These are phyloP conservation scores for Solenodon paradoxus DNA, from an alignment of 2,113 vertebrate species.

Conservation along the genomic window DNA sequence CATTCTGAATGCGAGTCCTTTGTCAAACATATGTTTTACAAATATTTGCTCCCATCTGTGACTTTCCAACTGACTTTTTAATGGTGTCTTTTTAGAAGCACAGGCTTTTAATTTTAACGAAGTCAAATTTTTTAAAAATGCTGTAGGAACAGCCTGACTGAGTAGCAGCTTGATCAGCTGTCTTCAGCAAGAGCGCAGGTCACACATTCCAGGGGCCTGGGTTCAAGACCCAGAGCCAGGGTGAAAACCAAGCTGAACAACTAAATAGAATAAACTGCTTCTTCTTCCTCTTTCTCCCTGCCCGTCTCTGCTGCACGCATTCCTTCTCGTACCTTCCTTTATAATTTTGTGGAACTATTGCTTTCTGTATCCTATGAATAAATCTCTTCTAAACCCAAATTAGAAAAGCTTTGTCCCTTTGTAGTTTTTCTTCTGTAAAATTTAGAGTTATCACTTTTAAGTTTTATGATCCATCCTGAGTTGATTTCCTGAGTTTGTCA, in stretches of 20 bases:
- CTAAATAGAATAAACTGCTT: no score
- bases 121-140: not conserved
- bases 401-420: not conserved
- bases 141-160: no score
- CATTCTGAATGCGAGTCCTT: constrained; percentile 12
- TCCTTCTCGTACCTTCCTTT: no score
- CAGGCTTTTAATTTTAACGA: constrained; percentile 4
- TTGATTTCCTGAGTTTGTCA: constrained; percentile 33
- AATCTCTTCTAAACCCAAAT: not conserved
- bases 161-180: no score
- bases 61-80: not conserved
- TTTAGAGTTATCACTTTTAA: constrained; percentile 9
- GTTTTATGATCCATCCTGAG: constrained; percentile 11
- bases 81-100: not conserved
- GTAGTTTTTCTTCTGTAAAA: not conserved
- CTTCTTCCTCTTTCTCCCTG: no score
- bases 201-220: no score
- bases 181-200: no score
- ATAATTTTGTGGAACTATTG: not conserved
- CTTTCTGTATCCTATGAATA: not conserved
- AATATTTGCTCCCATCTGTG: not conserved
- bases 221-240: no score
- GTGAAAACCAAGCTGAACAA: no score
- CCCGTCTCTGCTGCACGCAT: no score
- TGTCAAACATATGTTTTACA: not conserved